phyloP scores from a whole-genome alignment of 2,797 vertebrate genomes.

The Chelon auratus region DNA sequence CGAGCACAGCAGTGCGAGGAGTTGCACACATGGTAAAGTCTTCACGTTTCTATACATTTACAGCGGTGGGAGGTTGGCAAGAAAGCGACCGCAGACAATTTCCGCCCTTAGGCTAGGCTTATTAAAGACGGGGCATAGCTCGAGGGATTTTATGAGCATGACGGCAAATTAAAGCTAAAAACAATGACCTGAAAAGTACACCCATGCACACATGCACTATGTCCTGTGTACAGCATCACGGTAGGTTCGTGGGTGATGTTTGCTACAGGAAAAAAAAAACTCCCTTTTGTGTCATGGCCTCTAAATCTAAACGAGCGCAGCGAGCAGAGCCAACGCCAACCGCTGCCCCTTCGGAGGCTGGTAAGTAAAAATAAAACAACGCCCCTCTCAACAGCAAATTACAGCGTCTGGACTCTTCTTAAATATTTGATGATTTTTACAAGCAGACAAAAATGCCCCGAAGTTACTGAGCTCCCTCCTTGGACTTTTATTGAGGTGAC shows the following conservation, averaged over 20 bases:
- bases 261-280: slow-evolving; percentile 48
- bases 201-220: background rate
- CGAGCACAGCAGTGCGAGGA: slow-evolving; percentile 30
- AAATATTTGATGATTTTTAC: slow-evolving; percentile 82
- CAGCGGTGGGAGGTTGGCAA: slow-evolving; percentile 57
- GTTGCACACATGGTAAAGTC: slow-evolving; percentile 60
- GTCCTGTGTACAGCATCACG: slow-evolving; percentile 24
- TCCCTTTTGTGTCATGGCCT: slow-evolving; percentile 67
- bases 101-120: slow-evolving; percentile 55
- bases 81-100: slow-evolving; percentile 65
- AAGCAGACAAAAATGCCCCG: slow-evolving; percentile 74
- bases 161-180: slow-evolving; percentile 58
- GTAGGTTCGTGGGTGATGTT: slow-evolving; percentile 46
- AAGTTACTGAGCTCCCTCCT: slow-evolving; percentile 71
- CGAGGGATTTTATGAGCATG: slow-evolving; percentile 54
- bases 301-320: slow-evolving; percentile 74
- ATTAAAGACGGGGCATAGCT: slow-evolving; percentile 65
- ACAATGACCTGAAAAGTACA: slow-evolving; percentile 58
- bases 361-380: slow-evolving; percentile 78
- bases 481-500: slow-evolving; percentile 80
- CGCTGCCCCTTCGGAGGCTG: slow-evolving; percentile 67
- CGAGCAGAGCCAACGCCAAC: slow-evolving; percentile 78
- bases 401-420: slow-evolving; percentile 71
- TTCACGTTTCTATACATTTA: slow-evolving; percentile 59
- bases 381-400: slow-evolving; percentile 75